Conservation (phyloP, 2,888 invertebrate species). For the Dasypolia templi region DNA sequence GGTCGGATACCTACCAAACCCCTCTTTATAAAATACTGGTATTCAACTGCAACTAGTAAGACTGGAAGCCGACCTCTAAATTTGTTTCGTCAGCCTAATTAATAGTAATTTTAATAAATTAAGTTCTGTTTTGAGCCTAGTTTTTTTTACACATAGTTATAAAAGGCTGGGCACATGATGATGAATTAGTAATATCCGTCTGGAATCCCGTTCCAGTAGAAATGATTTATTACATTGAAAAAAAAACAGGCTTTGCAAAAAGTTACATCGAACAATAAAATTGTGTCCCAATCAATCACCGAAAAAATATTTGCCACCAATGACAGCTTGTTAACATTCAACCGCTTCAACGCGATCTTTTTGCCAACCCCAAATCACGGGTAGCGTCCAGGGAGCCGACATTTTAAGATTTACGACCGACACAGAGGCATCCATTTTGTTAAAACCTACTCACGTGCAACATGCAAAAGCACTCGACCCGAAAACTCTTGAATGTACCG, state of each 20-base stretch:
- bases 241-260: background rate
- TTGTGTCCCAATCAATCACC: slow-evolving; percentile 59
- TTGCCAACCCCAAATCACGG: slow-evolving; percentile 58
- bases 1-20: too few species aligned
- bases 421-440: slow-evolving; percentile 68
- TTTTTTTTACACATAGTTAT: too few species aligned
- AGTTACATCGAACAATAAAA: slow-evolving; percentile 4
- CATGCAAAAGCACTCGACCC: slow-evolving; percentile 76
- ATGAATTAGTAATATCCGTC: background rate
- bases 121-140: too few species aligned
- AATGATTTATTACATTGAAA: background rate
- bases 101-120: too few species aligned
- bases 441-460: slow-evolving; percentile 56
- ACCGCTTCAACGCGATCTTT: slow-evolving; percentile 64
- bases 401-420: slow-evolving; percentile 83
- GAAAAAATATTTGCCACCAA: slow-evolving; percentile 63
- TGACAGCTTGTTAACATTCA: slow-evolving; percentile 65
- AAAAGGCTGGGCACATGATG: too few species aligned
- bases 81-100: too few species aligned
- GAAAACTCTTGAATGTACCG: slow-evolving; percentile 78
- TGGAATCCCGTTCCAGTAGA: background rate
- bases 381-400: slow-evolving; percentile 78
- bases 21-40: too few species aligned
- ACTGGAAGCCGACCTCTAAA: too few species aligned
- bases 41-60: too few species aligned